A percentile compares a stretch with the other conserved stretches of the same genome.
Evolutionary conservation across 2,113 vertebrate genomes (phyloP).

Genomic region (Mus spicilegus): DNA sequence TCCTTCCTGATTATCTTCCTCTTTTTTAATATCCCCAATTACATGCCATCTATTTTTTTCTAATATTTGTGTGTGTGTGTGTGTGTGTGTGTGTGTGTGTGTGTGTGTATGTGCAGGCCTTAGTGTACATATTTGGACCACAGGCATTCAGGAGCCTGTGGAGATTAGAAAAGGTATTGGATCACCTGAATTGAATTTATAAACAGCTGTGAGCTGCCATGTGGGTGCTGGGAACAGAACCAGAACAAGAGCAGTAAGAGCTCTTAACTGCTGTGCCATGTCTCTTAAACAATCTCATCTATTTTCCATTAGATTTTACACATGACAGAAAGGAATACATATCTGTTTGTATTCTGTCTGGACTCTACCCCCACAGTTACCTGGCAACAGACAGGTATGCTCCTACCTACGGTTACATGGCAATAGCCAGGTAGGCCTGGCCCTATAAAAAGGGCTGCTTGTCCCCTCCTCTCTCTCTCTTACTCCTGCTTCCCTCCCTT

Average conservation of each 20-base stretch:
- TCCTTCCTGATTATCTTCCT: not conserved
- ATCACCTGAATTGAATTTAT: not conserved
- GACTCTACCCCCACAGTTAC: no score
- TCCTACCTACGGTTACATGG: no score
- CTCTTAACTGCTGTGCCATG: not conserved
- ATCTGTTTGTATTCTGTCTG: no score
- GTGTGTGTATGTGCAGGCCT: not conserved
- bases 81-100: not conserved
- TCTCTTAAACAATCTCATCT: not conserved
- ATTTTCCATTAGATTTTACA: not conserved
- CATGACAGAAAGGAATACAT: not conserved
- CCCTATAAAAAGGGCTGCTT: no score
- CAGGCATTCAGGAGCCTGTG: not conserved
- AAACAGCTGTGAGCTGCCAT: not conserved
- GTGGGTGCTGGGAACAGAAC: not conserved
- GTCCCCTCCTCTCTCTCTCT: no score
- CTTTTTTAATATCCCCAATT: not conserved
- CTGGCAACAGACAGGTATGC: no score
- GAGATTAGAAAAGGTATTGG: not conserved
- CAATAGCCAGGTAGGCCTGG: no score
- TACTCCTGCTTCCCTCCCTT: no score
- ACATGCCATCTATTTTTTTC: not conserved
- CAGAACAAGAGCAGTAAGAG: no score
- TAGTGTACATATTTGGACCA: not conserved
- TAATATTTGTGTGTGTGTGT: not conserved